Conservation (phyloP, 2,888 invertebrate species). For the Gerosis bhagava region DNA sequence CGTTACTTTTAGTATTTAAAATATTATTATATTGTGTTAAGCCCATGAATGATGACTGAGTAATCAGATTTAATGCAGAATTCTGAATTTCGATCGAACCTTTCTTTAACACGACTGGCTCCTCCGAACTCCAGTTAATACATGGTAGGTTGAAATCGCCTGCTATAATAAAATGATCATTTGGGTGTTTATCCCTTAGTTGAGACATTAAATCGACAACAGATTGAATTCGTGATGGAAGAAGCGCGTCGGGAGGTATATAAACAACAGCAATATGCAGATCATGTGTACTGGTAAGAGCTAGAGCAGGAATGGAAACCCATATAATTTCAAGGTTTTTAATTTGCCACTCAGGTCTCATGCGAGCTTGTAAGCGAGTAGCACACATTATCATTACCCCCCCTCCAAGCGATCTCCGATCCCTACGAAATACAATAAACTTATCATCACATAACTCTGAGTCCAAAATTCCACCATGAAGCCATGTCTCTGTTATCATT, state of each 20-base stretch:
- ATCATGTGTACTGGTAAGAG: not conserved
- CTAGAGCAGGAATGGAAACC: slow-evolving; percentile 2
- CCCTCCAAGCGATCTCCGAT: slow-evolving; percentile 10
- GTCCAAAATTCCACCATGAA: slow-evolving; percentile 14
- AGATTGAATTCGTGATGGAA: not conserved
- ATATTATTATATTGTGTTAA: slow-evolving; percentile 1
- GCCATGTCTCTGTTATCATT: slow-evolving; percentile 17
- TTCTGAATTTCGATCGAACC: slow-evolving; percentile 16
- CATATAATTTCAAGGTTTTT: slow-evolving; percentile 14
- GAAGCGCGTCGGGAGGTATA: slow-evolving; percentile 8
- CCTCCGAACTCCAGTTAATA: slow-evolving; percentile 18
- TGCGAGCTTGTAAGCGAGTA: slow-evolving; percentile 1
- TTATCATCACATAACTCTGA: slow-evolving; percentile 6
- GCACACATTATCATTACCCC: slow-evolving; percentile 18
- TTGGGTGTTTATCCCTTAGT: slow-evolving; percentile 6
- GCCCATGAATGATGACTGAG: not conserved
- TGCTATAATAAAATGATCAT: slow-evolving; percentile 23
- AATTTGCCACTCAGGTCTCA: slow-evolving; percentile 10
- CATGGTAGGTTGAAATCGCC: slow-evolving; percentile 30
- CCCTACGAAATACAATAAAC: slow-evolving; percentile 11
- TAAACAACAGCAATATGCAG: slow-evolving; percentile 16
- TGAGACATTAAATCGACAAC: not conserved
- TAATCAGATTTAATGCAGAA: not conserved
- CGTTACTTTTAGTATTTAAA: not conserved
- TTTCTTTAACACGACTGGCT: slow-evolving; percentile 10